A percentile compares a stretch with the other conserved stretches of the same genome.
phyloP scores from a whole-genome alignment of 2,113 vertebrate genomes.

The Anoplopoma fimbria region DNA sequence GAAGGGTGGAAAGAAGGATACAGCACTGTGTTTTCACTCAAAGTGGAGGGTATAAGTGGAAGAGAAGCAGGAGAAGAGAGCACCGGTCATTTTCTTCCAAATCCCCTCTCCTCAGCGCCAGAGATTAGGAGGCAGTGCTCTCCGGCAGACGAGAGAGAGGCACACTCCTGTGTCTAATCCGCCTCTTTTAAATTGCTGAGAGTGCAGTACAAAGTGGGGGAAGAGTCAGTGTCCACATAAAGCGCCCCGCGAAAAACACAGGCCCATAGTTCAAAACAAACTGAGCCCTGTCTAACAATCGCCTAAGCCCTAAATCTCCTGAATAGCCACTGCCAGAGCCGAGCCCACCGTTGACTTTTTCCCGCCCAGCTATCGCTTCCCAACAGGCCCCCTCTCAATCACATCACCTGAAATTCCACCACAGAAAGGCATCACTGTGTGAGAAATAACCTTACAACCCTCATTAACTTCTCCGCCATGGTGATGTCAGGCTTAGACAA shows the following conservation, averaged over 20 bases:
- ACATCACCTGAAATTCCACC: slow-evolving; percentile 23
- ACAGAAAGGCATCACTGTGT: slow-evolving; percentile 12
- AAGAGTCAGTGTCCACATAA: slow-evolving; percentile 59
- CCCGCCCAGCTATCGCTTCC: slow-evolving; percentile 31
- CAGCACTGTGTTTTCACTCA: slow-evolving; percentile 39
- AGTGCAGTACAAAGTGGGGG: slow-evolving; percentile 65
- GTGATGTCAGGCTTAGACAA: slow-evolving; percentile 19
- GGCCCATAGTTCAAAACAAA: slow-evolving; percentile 61
- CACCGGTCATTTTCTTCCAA: slow-evolving; percentile 75
- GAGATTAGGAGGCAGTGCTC: slow-evolving; percentile 74
- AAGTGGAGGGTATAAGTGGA: slow-evolving; percentile 32
- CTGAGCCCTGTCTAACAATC: slow-evolving; percentile 59
- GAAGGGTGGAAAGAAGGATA: slow-evolving; percentile 49
- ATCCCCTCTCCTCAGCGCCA: slow-evolving; percentile 67
- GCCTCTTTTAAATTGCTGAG: slow-evolving; percentile 74
- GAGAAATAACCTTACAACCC: slow-evolving; percentile 41
- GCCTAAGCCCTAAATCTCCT: slow-evolving; percentile 69
- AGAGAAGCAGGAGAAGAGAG: slow-evolving; percentile 51
- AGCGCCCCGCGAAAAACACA: slow-evolving; percentile 58
- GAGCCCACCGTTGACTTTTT: slow-evolving; percentile 13
- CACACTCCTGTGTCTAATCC: slow-evolving; percentile 75
- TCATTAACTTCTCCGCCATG: slow-evolving; percentile 47
- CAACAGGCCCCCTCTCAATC: slow-evolving; percentile 18
- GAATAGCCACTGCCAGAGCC: slow-evolving; percentile 36
- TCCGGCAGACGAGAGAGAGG: slow-evolving; percentile 55